A percentile compares a stretch with the other conserved stretches of the same genome.
Conservation (phyloP, 1,140 invertebrate genomes). For the Tetragonula clypearis region DNA sequence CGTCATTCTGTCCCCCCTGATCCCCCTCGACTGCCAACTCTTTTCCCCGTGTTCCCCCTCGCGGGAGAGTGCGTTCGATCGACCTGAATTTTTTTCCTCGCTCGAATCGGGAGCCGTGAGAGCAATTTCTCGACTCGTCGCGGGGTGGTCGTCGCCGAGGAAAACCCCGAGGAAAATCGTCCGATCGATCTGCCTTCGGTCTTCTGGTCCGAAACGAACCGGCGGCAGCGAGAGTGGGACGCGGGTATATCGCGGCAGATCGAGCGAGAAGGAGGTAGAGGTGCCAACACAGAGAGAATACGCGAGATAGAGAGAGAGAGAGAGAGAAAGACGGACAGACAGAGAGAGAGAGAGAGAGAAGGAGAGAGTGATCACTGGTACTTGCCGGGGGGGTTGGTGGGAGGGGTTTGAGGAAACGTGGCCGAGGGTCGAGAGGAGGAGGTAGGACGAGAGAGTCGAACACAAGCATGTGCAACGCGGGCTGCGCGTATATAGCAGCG, state of each 20-base stretch:
- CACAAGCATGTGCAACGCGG: slow-evolving; percentile 72
- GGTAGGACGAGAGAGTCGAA: slow-evolving; percentile 37
- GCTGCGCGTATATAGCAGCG: slow-evolving; percentile 63
- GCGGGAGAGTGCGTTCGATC: slow-evolving; percentile 68
- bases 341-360: slow-evolving; percentile 55
- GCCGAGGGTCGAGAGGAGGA: slow-evolving; percentile 31
- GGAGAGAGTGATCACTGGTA: slow-evolving; percentile 41
- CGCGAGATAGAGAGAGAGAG: slow-evolving; percentile 44
- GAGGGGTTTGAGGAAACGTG: slow-evolving; percentile 41
- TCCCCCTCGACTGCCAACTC: slow-evolving; percentile 41
- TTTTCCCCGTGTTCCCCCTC: slow-evolving; percentile 58
- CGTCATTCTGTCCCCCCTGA: slow-evolving; percentile 29
- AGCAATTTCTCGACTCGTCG: slow-evolving; percentile 71
- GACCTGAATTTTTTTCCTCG: slow-evolving; percentile 71
- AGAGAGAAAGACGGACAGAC: neutral
- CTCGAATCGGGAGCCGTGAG: slow-evolving; percentile 70
- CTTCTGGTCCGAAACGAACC: slow-evolving; percentile 78
- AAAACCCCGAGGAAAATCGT: slow-evolving; percentile 81
- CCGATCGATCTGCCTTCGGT: slow-evolving; percentile 81
- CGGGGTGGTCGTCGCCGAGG: slow-evolving; percentile 76
- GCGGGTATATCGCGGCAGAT: slow-evolving; percentile 9
- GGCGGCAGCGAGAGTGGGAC: slow-evolving; percentile 37
- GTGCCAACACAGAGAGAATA: slow-evolving; percentile 57
- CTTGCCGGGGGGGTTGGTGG: slow-evolving; percentile 37
- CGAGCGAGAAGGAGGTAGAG: slow-evolving; percentile 32